Evolutionary conservation across 2,113 vertebrate species (phyloP).

Genomic region (Bagarius yarrelli): DNA sequence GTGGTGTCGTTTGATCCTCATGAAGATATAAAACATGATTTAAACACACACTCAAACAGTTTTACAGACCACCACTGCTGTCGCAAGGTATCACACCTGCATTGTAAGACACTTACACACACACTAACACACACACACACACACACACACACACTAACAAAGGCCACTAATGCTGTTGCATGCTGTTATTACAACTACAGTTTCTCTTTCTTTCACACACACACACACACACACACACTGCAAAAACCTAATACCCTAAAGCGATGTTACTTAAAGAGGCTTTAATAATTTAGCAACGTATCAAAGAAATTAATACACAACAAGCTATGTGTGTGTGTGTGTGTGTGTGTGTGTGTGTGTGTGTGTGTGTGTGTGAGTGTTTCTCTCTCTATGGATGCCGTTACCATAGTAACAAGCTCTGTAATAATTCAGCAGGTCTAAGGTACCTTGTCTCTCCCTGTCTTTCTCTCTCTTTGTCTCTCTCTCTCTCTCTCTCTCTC

Average conservation of each 20-base stretch:
- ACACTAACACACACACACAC: background rate
- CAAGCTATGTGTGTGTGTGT: background rate
- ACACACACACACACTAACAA: background rate
- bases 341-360: conserved; percentile 22
- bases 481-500: conserved; percentile 49
- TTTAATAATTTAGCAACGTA: conserved; percentile 47
- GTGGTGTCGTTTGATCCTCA: too few species aligned
- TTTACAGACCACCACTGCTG: background rate
- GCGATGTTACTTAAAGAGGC: conserved; percentile 16
- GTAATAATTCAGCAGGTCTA: conserved; percentile 45
- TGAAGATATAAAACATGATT: too few species aligned
- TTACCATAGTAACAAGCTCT: conserved; percentile 48
- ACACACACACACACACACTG: background rate
- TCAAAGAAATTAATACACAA: conserved; percentile 28
- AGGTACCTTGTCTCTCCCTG: conserved; percentile 27
- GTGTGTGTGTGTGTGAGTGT: conserved; percentile 1
- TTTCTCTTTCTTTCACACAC: background rate
- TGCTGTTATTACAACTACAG: too few species aligned
- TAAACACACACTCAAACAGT: background rate
- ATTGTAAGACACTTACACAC: background rate
- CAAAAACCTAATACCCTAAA: conserved; percentile 8
- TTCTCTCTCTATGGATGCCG: conserved; percentile 20
- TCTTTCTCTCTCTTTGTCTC: conserved; percentile 15
- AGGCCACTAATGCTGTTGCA: background rate
- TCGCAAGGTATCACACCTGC: too few species aligned